These are phyloP conservation scores for Trichoplusia ni DNA, from an alignment of 1,140 invertebrate species.

Conservation along the genomic window DNA sequence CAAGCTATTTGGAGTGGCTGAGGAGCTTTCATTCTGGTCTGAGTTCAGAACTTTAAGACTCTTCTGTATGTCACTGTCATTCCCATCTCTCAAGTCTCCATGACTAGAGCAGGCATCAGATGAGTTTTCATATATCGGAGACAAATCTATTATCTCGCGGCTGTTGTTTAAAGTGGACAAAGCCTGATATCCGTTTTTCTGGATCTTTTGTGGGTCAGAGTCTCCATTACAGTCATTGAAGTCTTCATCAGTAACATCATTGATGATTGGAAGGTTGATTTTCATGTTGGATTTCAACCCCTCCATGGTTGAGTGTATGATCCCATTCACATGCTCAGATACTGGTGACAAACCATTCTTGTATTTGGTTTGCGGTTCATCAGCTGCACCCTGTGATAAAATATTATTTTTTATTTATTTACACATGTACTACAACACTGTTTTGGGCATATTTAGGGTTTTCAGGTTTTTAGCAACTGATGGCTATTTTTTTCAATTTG, in stretches of 20 bases:
- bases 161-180: conserved; percentile 66
- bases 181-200: conserved; percentile 76
- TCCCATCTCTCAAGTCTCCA: conserved; percentile 70
- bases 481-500: too few species aligned
- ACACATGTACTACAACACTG: too few species aligned
- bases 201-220: conserved; percentile 49
- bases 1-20: conserved; percentile 74
- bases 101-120: conserved; percentile 80
- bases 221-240: conserved; percentile 56
- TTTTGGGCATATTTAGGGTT: too few species aligned
- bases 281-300: conserved; percentile 79
- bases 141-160: conserved; percentile 78
- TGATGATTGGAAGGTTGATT: conserved; percentile 79
- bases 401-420: too few species aligned
- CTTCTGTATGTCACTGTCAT: conserved; percentile 69
- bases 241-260: conserved; percentile 77
- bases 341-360: conserved; percentile 75
- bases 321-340: conserved; percentile 75
- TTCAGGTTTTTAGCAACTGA: too few species aligned
- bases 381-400: conserved; percentile 68
- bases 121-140: conserved; percentile 80
- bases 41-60: conserved; percentile 69
- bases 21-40: conserved; percentile 75
- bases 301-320: conserved; percentile 76
- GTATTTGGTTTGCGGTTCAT: conserved; percentile 73